Evolutionary conservation across 2,888 invertebrate species (phyloP), one percentile per base, ranked within the genome.

Genomic region (Dinocampus coccinellae): DNA sequence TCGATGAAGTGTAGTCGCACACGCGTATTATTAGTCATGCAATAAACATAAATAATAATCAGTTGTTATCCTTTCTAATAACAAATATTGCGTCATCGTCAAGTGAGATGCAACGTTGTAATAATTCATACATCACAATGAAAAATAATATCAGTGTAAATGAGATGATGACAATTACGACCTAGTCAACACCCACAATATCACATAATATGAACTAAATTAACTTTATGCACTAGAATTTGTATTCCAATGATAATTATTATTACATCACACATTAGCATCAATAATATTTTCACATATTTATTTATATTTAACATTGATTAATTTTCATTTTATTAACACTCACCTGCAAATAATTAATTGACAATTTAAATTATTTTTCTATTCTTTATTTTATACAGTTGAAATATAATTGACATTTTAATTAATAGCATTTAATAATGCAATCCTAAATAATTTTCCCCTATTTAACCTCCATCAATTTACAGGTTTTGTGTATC

Each of bases 111-210:
- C 52, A 36, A 29, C 42, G 22, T 22, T n/a, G 47, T 29, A 47
- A 42, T 63, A 47, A 26, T 39, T 3, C 24, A 63, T 36, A 42
- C 13, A 42, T 26, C 26, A 42, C 24, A 63, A 63, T 24, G 33
- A 69, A 33, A n/a, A 68, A 64, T 62, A 64, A 70, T 70, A 70
- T 70, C 64, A 69, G 68, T 52, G 62, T n/a, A 69, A 29, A 36
- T 13, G 34, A 69, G 67, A 57, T 57, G 36, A 42, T 64, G 64
- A 58, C 33, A n/a, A 42, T 64, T 63, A 64, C 58, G 20, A 63
- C 53, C 69, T 29, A 29, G 29, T 34, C 47, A 69, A 61, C 52
- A 33, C 69, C 69, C 61, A 69, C 69, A 16, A 33, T 16, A 4
- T 16, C 4, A 7, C 7, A 29, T 29, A 29, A 4, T 29, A 29